Conservation (phyloP, 92 coral and sea anemone genomes). For the Diadumene lineata region DNA sequence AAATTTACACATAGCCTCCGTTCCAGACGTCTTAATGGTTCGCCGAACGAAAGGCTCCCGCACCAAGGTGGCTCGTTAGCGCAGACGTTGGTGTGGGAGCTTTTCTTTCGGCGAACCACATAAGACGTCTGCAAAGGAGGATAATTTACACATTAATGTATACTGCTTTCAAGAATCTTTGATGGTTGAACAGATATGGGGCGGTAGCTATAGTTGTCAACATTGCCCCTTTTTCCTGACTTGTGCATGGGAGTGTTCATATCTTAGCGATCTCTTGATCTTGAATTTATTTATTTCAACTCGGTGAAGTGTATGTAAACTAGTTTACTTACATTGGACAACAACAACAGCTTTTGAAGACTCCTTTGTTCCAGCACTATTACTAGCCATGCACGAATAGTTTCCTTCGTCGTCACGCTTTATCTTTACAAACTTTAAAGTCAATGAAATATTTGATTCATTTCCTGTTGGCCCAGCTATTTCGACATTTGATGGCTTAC, state of each 20-base stretch:
- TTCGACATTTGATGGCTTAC: not conserved
- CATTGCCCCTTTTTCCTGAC: conserved; percentile 26
- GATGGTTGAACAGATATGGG: conserved; percentile 5
- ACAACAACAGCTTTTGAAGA: not conserved
- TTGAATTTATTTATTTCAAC: not conserved
- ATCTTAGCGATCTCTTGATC: not conserved
- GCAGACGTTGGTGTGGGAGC: no score
- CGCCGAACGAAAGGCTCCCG: no score
- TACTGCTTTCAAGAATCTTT: not conserved
- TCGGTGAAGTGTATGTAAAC: not conserved
- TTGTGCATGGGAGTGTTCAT: conserved; percentile 16
- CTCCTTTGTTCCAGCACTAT: not conserved
- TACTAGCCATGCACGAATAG: not conserved
- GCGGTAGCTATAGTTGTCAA: conserved; percentile 16
- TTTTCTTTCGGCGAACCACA: no score
- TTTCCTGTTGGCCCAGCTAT: not conserved
- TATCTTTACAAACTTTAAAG: conserved; percentile 19
- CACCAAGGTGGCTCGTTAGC: no score
- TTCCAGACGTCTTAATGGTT: no score
- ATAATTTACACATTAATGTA: not conserved
- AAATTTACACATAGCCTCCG: no score
- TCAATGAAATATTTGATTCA: not conserved
- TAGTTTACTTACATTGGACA: conserved; percentile 4
- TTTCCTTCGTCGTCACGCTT: conserved; percentile 16
- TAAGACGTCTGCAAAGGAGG: no score